Conservation (phyloP, 2,888 invertebrate genomes). For the Papilio protenor region DNA sequence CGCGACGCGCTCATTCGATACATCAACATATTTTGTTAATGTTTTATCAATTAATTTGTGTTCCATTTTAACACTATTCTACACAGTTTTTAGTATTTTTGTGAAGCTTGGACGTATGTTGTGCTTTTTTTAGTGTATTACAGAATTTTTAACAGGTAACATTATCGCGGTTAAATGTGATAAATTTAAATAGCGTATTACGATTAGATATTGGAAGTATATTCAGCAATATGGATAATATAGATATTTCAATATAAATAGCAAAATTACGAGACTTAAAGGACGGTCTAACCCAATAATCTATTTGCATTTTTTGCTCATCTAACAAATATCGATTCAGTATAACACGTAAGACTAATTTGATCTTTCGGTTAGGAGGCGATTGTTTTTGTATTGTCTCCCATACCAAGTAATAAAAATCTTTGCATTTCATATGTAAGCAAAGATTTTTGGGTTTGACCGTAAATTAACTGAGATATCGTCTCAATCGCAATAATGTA, state of each 20-base stretch:
- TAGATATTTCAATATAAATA: conserved; percentile 35
- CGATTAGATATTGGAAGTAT: conserved; percentile 47
- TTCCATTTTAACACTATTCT: conserved; percentile 73
- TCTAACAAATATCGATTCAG: not conserved
- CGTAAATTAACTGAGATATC: not conserved
- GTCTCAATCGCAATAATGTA: not conserved
- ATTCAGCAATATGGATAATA: conserved; percentile 43
- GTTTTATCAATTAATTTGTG: conserved; percentile 74
- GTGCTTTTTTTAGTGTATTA: conserved; percentile 56
- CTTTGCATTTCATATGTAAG: not conserved
- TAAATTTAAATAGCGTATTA: conserved; percentile 49
- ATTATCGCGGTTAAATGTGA: conserved; percentile 43
- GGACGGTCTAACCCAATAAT: not conserved
- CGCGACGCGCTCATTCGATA: conserved; percentile 54
- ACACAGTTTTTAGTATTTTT: conserved; percentile 76
- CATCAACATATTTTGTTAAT: conserved; percentile 79
- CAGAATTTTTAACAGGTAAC: conserved; percentile 41
- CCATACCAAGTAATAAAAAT: not conserved
- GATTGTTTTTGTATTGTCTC: not conserved
- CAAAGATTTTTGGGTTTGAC: not conserved
- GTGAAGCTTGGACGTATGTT: conserved; percentile 70
- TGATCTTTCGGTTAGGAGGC: not conserved
- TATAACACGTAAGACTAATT: too few species aligned
- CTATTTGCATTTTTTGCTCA: not conserved
- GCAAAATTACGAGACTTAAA: not conserved